These are phyloP conservation scores for Toxostoma redivivum DNA, from an alignment of 2,113 vertebrate species.

Conservation along the genomic window DNA sequence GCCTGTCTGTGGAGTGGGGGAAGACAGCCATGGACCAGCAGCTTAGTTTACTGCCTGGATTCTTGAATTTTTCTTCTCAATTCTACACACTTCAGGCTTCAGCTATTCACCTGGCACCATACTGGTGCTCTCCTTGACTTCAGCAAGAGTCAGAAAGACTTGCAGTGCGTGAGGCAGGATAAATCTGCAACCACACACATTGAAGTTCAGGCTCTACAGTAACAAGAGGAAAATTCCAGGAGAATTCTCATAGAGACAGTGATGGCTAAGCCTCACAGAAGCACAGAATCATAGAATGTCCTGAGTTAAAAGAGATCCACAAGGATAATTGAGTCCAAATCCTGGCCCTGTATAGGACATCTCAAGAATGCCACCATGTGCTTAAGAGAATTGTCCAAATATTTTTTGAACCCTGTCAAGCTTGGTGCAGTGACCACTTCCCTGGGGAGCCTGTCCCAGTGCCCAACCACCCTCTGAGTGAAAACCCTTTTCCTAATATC, in stretches of 20 bases:
- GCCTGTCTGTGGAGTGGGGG: neutral
- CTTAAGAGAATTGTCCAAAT: neutral
- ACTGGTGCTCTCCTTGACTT: neutral
- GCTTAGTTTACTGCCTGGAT: neutral
- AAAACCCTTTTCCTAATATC: neutral
- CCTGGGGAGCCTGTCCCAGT: neutral
- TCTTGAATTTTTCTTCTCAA: neutral
- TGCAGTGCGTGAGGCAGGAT: neutral
- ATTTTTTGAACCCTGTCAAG: neutral
- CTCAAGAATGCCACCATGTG: neutral
- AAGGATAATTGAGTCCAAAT: neutral
- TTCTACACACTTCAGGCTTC: neutral
- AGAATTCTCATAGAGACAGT: neutral
- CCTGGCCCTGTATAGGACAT: rapidly evolving
- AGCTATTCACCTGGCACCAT: neutral
- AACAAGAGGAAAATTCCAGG: neutral
- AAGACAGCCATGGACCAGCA: neutral
- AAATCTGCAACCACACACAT: neutral
- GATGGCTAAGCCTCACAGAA: neutral
- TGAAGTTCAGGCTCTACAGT: neutral
- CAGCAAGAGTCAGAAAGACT: neutral
- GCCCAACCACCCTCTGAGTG: rapidly evolving
- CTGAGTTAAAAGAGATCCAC: neutral
- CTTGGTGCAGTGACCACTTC: neutral
- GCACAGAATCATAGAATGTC: neutral